A percentile compares a stretch with the other conserved stretches of the same genome.
Evolutionary conservation across 2,113 vertebrate genomes (phyloP).

Genomic region (Oceanites oceanicus): DNA sequence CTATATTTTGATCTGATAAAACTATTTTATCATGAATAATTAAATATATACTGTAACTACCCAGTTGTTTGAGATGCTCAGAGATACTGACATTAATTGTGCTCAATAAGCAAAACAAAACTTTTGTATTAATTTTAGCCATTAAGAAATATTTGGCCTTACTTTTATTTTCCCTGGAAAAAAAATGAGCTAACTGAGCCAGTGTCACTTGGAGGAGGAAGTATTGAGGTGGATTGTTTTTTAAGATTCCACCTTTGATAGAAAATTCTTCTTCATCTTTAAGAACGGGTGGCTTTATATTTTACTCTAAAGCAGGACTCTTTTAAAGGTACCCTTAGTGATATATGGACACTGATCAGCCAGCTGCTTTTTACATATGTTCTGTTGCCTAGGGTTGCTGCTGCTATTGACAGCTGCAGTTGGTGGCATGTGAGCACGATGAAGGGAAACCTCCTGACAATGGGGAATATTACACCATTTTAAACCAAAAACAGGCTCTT

Average conservation of each 20-base stretch:
- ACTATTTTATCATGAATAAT: neutral
- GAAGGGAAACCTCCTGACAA: neutral
- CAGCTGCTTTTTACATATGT: neutral
- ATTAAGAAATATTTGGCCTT: neutral
- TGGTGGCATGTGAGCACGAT: neutral
- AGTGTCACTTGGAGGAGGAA: neutral
- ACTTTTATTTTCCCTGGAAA: neutral
- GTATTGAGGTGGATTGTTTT: neutral
- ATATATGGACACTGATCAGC: neutral
- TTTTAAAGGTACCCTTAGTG: neutral
- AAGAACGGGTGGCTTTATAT: neutral
- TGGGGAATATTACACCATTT: neutral
- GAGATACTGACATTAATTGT: neutral
- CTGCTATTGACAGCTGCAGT: neutral
- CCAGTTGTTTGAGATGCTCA: neutral
- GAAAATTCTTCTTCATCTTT: neutral
- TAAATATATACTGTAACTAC: neutral
- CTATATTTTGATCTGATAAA: neutral
- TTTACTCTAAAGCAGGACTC: neutral
- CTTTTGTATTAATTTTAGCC: neutral
- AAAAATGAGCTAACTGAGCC: neutral
- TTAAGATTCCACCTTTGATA: neutral
- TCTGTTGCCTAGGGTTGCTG: neutral
- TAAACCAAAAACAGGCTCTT: neutral
- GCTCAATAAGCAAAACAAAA: neutral